Percentiles rank a stretch among this genome's conserved stretches.
These are phyloP conservation scores for Cephus rjabovi DNA, from an alignment of 2,888 invertebrate genomes.

Conservation along the genomic window DNA sequence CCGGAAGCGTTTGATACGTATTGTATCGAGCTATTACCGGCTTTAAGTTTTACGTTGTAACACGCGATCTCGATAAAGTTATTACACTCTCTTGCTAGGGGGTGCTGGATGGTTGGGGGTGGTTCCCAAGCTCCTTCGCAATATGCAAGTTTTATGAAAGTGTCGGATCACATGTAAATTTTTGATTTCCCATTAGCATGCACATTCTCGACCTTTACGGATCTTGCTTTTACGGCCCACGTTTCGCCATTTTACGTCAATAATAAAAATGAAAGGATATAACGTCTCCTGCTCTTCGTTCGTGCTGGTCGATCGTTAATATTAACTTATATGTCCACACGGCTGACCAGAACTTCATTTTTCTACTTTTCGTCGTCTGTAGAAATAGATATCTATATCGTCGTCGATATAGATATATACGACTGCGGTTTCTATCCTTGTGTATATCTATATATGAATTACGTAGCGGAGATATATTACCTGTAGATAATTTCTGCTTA, in stretches of 20 bases:
- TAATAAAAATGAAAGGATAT: neutral
- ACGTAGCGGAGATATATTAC: neutral
- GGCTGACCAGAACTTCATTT: neutral
- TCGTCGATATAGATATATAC: too few relatives aligned
- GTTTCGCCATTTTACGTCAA: neutral
- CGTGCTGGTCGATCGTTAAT: constrained; percentile 7
- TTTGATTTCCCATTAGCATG: constrained; percentile 27
- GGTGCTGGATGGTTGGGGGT: constrained; percentile 25
- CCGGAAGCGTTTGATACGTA: neutral
- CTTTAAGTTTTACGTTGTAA: neutral
- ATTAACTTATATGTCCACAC: neutral
- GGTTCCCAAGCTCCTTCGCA: constrained; percentile 10
- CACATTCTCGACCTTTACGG: constrained; percentile 6
- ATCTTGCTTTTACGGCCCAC: neutral
- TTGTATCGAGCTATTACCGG: neutral
- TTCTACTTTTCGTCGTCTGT: neutral
- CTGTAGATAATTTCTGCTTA: neutral
- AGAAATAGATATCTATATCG: too few relatives aligned
- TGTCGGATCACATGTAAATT: constrained; percentile 26
- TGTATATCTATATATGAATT: neutral
- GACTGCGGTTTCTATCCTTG: neutral
- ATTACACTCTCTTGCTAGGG: constrained; percentile 24
- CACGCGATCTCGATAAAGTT: constrained; percentile 23
- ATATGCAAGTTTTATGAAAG: constrained; percentile 11
- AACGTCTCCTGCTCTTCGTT: neutral